These are phyloP conservation scores for Dendrolimus houi DNA, from an alignment of 2,888 invertebrate species.

Conservation along the genomic window DNA sequence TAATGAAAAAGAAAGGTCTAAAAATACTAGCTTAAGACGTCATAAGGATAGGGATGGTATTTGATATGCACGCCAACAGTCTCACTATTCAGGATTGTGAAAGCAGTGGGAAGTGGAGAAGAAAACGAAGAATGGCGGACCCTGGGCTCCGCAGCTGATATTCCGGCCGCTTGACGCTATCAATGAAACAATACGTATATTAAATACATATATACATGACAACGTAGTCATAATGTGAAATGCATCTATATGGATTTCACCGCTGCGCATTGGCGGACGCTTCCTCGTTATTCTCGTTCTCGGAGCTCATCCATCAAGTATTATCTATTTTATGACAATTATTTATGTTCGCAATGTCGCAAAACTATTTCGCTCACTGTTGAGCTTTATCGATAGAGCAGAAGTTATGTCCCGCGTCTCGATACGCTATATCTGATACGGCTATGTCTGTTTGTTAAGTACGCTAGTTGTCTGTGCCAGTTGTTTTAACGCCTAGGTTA, in stretches of 20 bases:
- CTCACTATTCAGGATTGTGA: no score
- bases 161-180: no score
- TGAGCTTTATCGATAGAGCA: conserved; percentile 74
- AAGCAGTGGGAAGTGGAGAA: no score
- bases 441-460: conserved; percentile 75
- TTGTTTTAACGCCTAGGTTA: conserved; percentile 73
- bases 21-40: no score
- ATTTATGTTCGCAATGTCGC: conserved; percentile 68
- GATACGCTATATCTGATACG: conserved; percentile 73
- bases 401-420: conserved; percentile 69
- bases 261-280: conserved; percentile 18
- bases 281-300: conserved; percentile 52
- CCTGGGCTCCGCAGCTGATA: no score
- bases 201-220: no score
- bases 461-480: conserved; percentile 67
- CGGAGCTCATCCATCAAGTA: conserved; percentile 60
- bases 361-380: conserved; percentile 73
- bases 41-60: no score
- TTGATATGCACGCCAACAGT: no score
- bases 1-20: no score
- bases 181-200: no score
- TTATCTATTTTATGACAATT: conserved; percentile 74
- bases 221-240: no score
- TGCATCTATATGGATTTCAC: conserved; percentile 4
- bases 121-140: no score